Evolutionary conservation across 2,797 vertebrate genomes (phyloP).

Genomic region (Micromesistius poutassou): DNA sequence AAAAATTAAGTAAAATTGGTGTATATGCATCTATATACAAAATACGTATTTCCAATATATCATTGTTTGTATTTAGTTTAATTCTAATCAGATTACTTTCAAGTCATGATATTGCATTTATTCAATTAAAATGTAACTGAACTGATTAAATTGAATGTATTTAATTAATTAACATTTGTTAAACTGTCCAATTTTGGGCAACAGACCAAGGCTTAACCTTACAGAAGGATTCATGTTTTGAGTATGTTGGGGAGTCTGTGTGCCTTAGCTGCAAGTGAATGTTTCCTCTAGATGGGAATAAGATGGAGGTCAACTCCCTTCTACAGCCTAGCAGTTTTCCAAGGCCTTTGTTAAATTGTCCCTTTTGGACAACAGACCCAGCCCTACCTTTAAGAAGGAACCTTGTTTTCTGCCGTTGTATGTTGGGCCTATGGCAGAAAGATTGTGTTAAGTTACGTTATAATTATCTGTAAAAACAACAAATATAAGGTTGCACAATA

Average conservation of each 20-base stretch:
- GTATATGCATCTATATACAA: too few species aligned
- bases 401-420: slow-evolving; percentile 35
- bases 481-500: too few species aligned
- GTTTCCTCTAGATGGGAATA: slow-evolving; percentile 1
- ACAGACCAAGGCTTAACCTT: slow-evolving; percentile 27
- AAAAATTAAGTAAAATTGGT: too few species aligned
- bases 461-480: too few species aligned
- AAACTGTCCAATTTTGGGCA: slow-evolving; percentile 3
- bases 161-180: neutral
- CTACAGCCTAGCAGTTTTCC: too few species aligned
- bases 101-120: neutral
- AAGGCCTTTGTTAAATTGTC: neutral
- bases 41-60: too few species aligned
- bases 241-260: slow-evolving; percentile 17
- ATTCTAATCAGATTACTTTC: too few species aligned
- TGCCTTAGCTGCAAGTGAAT: neutral
- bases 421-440: neutral
- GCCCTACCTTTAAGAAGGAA: slow-evolving; percentile 18
- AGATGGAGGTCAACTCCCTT: neutral
- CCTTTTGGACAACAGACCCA: slow-evolving; percentile 22
- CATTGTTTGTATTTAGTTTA: too few species aligned
- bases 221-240: slow-evolving; percentile 13
- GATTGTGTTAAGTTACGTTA: too few species aligned
- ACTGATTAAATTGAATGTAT: neutral
- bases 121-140: neutral